phyloP scores from a whole-genome alignment of 2,113 vertebrate species.

The Chionis minor region DNA sequence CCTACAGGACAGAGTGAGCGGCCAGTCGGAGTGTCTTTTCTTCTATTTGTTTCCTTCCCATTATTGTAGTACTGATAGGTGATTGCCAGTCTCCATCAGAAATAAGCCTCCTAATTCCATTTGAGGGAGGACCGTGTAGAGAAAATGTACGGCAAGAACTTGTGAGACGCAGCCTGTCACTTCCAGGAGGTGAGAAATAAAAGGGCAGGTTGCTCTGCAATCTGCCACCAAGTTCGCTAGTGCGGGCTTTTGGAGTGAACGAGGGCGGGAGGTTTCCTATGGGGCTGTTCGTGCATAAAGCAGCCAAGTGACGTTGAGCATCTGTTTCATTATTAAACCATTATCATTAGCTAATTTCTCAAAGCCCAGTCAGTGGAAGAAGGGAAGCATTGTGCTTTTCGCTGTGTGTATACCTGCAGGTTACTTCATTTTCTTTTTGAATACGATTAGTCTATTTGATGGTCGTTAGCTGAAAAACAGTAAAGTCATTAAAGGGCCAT shows the following conservation, averaged over 20 bases:
- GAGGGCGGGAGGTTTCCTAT: neutral
- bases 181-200: neutral
- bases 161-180: neutral
- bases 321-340: conserved; percentile 59
- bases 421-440: conserved; percentile 13
- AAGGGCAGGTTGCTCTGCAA: neutral
- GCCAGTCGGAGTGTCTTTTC: neutral
- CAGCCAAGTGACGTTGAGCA: neutral
- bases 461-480: neutral
- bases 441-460: neutral
- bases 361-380: neutral
- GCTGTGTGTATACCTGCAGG: neutral
- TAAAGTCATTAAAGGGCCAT: neutral
- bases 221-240: neutral
- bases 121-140: neutral
- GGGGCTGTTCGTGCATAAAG: neutral
- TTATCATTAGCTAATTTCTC: conserved; percentile 48
- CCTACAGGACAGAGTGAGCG: neutral
- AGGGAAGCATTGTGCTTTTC: neutral
- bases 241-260: neutral
- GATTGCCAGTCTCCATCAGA: neutral
- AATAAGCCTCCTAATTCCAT: neutral
- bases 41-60: neutral
- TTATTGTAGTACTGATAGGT: neutral
- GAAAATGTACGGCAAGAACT: neutral